Base-by-base conservation (phyloP, 1,140 invertebrate species). In the Sitobion miscanthi region DNA sequence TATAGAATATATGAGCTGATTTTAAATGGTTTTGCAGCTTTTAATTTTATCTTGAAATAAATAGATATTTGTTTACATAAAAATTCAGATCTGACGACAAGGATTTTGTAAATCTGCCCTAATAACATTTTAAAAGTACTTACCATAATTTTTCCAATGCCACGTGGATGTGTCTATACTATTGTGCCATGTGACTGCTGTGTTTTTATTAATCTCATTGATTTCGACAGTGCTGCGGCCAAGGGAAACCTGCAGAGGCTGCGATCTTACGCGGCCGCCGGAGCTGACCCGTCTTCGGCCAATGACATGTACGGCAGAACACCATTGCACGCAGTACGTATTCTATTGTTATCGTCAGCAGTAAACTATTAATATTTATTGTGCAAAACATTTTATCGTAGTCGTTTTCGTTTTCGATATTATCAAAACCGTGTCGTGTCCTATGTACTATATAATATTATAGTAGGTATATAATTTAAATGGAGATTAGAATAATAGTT, bases 251-350 rank as follows among this genome's bases (percentile, higher is more conserved):
- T 96, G 1, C 95, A 94, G 21, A 95, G 96, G 14, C 94, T 97
- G 4, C 94, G 95, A 77, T 97, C 97, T 0, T 97, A 96, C 94
- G 94, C 95, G 21, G 89, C 96, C n/a, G 97, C 97, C 9, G 97
- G 97, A 14, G 97, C 96, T 2, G 96, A 97, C 95, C 94, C 97
- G 0, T 25, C 14, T 30, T 96, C 96, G 2, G 96, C 96, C 94
- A 91, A 94, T 0, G 96, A 97, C 95, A 94, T 95, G 20, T 96
- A 96, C 1, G 96, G 96, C 77, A 95, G 96, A 45, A 97, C 97
- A 0, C 95, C 96, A 2, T 94, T 97, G 23, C 97, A 97, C 94
- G 94, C 96, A 83, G 96, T 95, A 95, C 94, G 94, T 94, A 92
- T 77, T 77, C 1, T 77, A 77, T 35, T 86, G 35, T 47, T 35